phyloP scores from a whole-genome alignment of 2,888 invertebrate genomes.

The Spisula subtruncata region DNA sequence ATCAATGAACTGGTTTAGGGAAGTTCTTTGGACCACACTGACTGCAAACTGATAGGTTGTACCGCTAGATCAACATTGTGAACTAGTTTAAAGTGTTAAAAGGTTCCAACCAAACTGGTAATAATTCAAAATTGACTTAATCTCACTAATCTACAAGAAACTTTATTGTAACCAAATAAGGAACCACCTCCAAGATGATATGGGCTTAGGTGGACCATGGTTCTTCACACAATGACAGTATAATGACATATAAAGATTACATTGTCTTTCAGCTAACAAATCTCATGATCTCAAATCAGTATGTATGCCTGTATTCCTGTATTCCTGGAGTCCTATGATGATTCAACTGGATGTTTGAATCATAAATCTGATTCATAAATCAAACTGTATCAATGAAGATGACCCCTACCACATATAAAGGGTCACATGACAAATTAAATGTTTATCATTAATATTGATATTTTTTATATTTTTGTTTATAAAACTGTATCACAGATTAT shows the following conservation, averaged over 20 bases:
- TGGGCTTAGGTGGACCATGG: slow-evolving; percentile 40
- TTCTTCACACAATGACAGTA: slow-evolving; percentile 56
- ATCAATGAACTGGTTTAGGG: not conserved
- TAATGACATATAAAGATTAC: slow-evolving; percentile 51
- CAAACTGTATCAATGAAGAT: slow-evolving; percentile 24
- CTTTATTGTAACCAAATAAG: not conserved
- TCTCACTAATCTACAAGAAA: not conserved
- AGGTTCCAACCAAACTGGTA: not conserved
- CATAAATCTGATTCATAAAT: slow-evolving; percentile 25
- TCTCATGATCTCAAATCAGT: not conserved
- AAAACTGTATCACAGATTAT: not conserved
- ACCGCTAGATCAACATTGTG: not conserved
- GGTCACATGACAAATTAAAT: slow-evolving; percentile 18
- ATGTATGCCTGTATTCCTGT: no score
- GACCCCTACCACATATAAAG: slow-evolving; percentile 41
- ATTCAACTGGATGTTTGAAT: slow-evolving; percentile 6
- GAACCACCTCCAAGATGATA: slow-evolving; percentile 12
- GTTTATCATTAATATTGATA: slow-evolving; percentile 8
- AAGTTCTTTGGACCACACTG: not conserved
- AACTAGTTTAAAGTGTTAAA: slow-evolving; percentile 7
- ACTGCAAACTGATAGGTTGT: not conserved
- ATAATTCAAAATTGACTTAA: not conserved
- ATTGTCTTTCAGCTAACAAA: slow-evolving; percentile 32
- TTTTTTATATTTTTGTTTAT: slow-evolving; percentile 11
- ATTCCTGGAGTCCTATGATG: no score